Conservation (phyloP, 2,888 invertebrate genomes). For the Lymantria monacha region DNA sequence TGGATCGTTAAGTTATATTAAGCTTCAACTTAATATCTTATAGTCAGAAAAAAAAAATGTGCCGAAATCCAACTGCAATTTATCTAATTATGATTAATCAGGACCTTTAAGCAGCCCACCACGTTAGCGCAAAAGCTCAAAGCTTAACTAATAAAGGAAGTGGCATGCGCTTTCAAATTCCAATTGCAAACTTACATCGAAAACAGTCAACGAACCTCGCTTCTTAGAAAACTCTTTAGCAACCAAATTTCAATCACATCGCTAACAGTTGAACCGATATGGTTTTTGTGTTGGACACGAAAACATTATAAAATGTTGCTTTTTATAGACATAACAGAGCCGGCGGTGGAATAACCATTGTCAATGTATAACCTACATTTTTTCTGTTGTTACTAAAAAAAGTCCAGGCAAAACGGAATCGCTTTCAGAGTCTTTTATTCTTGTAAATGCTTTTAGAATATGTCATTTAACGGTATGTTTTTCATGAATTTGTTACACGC, state of each 20-base stretch:
- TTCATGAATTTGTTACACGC: background rate
- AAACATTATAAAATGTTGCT: constrained; percentile 54
- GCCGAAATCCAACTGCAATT: too few species aligned
- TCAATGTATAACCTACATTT: background rate
- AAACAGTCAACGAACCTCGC: constrained; percentile 44
- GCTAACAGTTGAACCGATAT: constrained; percentile 38
- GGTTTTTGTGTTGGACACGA: constrained; percentile 53
- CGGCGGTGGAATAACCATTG: constrained; percentile 23
- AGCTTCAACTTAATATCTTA: too few species aligned
- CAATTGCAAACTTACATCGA: background rate
- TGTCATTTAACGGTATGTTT: background rate
- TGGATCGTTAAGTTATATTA: too few species aligned
- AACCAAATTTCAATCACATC: constrained; percentile 56
- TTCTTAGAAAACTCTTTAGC: constrained; percentile 52
- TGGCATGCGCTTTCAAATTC: background rate
- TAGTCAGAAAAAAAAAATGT: too few species aligned
- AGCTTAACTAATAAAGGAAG: background rate
- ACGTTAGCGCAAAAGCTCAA: background rate
- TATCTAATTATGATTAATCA: too few species aligned
- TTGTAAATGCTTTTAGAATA: too few species aligned
- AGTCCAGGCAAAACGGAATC: background rate
- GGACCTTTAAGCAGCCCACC: background rate
- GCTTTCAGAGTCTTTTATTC: background rate
- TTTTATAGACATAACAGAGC: constrained; percentile 38
- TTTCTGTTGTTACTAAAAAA: background rate